Evolutionary conservation across 2,888 invertebrate species (phyloP).

Genomic region (Himalopsyche tibetana): DNA sequence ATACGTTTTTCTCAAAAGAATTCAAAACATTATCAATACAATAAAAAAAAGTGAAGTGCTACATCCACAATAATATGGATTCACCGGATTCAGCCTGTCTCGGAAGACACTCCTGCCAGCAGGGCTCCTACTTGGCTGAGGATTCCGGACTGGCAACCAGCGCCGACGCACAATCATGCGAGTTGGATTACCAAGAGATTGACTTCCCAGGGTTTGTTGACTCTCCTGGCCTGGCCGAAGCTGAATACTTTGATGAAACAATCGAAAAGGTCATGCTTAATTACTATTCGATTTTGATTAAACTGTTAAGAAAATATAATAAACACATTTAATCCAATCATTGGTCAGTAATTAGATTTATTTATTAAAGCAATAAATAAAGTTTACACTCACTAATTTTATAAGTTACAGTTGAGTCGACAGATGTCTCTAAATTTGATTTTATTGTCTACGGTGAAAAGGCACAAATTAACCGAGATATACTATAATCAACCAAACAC

Average conservation of each 20-base stretch:
- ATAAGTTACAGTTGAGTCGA: too few relatives aligned
- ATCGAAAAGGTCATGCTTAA: constrained; percentile 51
- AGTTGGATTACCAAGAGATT: constrained; percentile 63
- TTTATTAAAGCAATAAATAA: too few relatives aligned
- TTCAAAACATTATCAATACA: neutral
- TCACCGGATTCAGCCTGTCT: constrained; percentile 60
- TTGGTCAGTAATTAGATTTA: too few relatives aligned
- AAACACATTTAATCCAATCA: too few relatives aligned
- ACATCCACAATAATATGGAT: constrained; percentile 49
- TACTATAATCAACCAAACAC: too few relatives aligned
- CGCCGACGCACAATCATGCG: constrained; percentile 67
- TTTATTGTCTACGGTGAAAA: too few relatives aligned
- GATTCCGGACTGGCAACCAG: constrained; percentile 70
- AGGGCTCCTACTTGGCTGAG: constrained; percentile 66
- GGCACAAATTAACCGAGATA: too few relatives aligned
- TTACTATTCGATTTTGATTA: neutral
- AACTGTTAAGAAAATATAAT: too few relatives aligned
- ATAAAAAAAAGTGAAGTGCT: neutral
- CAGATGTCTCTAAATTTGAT: too few relatives aligned
- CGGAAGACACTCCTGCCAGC: constrained; percentile 56
- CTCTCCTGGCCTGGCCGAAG: constrained; percentile 36
- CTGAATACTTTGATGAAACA: constrained; percentile 47
- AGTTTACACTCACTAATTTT: too few relatives aligned
- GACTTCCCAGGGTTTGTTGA: constrained; percentile 64
- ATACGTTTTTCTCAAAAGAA: too few relatives aligned